Evolutionary conservation across 2,888 invertebrate genomes (phyloP), one percentile per base, ranked within the genome.

Genomic region (Caenorhabditis uteleia): DNA sequence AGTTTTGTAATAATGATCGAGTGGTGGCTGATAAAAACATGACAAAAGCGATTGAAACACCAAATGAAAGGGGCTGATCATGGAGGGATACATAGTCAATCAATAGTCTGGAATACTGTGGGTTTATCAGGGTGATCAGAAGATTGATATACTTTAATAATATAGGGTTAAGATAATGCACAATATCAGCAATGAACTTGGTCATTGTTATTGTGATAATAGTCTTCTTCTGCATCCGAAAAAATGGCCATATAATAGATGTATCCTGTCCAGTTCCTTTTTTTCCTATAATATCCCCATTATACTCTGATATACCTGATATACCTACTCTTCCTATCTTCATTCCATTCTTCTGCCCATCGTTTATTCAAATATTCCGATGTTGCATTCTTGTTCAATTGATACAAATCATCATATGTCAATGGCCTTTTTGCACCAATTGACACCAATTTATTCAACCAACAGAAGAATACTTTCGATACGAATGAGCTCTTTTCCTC

Each of bases 81-180:
- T 54, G 46, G 26, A 74, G 64, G 33, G 77, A 74, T 21, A 72
- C 72, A 51, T 72, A 79, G 20, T 74, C 66, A 48, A 80, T 75
- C 39, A 80, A 50, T 29, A 72, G 64, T 47, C 79, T 77, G 51
- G 42, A 74, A 57, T n/a, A n/a, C n/a, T n/a, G n/a, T n/a, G n/a
- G n/a, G n/a, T n/a, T n/a, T n/a, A n/a, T n/a, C n/a, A n/a, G n/a
- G n/a, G n/a, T n/a, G n/a, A n/a, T n/a, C n/a, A n/a, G n/a, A 10
- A 16, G 26, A 27, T 26, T 20, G 4, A 40, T 57, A 40, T 7
- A 77, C 78, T 70, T 75, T 8, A 78, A 40, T 39, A 79, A 47
- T 26, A 80, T 42, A 1, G 80, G 80, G 51, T 74, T 77, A 12
- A 71, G 54, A 53, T 78, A 77, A 55, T 79, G 78, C 6, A 79